phyloP scores from a whole-genome alignment of 2,797 vertebrate species.

The Argentina silus region DNA sequence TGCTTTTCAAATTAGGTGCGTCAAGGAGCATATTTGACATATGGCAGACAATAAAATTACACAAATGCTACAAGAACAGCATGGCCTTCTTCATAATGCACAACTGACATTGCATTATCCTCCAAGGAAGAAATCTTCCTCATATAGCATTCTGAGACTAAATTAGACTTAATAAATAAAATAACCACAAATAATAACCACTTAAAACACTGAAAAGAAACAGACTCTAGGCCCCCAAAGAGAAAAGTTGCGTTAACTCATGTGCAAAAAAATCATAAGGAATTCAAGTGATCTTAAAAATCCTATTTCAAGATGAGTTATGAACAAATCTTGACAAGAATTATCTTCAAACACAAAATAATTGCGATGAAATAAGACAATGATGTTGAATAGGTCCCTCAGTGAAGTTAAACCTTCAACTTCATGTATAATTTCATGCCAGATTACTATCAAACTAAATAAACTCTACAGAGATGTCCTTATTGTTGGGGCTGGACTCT shows the following conservation, averaged over 20 bases:
- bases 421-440: not conserved
- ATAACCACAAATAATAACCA: conserved; percentile 35
- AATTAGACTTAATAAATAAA: conserved; percentile 19
- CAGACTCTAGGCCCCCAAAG: conserved; percentile 15
- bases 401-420: not conserved
- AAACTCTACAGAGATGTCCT: conserved; percentile 32
- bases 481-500: conserved; percentile 14
- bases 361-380: conserved; percentile 68
- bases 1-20: conserved; percentile 8
- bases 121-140: not conserved
- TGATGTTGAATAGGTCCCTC: not conserved
- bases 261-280: conserved; percentile 13
- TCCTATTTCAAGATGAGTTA: conserved; percentile 8
- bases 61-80: not conserved
- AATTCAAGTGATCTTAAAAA: conserved; percentile 10
- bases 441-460: not conserved
- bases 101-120: conserved; percentile 14
- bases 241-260: not conserved
- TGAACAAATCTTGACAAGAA: not conserved
- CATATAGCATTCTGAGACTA: not conserved
- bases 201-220: conserved; percentile 2
- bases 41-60: conserved; percentile 7
- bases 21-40: conserved; percentile 6
- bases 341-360: conserved; percentile 70
- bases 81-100: not conserved